phyloP scores from a whole-genome alignment of 2,113 vertebrate species.

The Chionis minor region DNA sequence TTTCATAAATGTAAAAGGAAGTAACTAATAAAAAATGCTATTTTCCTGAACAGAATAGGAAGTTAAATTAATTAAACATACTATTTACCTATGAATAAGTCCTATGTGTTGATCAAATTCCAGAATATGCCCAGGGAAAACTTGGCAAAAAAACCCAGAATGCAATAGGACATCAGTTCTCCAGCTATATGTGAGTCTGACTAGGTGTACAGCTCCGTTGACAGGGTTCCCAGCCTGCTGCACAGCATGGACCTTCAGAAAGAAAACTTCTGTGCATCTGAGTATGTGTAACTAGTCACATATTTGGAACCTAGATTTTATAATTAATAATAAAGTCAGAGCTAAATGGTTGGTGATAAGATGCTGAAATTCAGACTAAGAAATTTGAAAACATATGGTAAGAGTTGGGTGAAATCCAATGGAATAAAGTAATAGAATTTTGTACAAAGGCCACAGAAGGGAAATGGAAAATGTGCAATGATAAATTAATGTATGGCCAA shows the following conservation, averaged over 20 bases:
- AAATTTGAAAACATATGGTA: conserved; percentile 66
- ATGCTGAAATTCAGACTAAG: conserved; percentile 53
- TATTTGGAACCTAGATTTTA: conserved; percentile 51
- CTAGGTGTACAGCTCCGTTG: background rate
- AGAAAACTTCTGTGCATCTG: background rate
- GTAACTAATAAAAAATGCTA: background rate
- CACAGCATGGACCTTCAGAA: background rate
- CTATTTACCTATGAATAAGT: conserved; percentile 7
- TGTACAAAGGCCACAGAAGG: conserved; percentile 52
- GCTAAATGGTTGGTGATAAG: conserved; percentile 59
- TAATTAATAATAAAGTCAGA: conserved; percentile 61
- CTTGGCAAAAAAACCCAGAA: background rate
- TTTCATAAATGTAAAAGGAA: conserved; percentile 23
- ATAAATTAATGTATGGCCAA: conserved; percentile 61
- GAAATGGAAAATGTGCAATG: conserved; percentile 63
- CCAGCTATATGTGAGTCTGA: background rate
- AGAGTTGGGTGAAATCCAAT: conserved; percentile 36
- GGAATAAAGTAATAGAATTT: conserved; percentile 67
- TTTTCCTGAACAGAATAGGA: conserved; percentile 29
- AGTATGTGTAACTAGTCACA: background rate
- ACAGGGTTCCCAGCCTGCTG: background rate
- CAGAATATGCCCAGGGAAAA: background rate
- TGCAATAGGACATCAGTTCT: background rate
- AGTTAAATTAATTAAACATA: conserved; percentile 24
- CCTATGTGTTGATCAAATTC: background rate